phyloP scores from a whole-genome alignment of 2,888 invertebrate species.

The Formica aserva region DNA sequence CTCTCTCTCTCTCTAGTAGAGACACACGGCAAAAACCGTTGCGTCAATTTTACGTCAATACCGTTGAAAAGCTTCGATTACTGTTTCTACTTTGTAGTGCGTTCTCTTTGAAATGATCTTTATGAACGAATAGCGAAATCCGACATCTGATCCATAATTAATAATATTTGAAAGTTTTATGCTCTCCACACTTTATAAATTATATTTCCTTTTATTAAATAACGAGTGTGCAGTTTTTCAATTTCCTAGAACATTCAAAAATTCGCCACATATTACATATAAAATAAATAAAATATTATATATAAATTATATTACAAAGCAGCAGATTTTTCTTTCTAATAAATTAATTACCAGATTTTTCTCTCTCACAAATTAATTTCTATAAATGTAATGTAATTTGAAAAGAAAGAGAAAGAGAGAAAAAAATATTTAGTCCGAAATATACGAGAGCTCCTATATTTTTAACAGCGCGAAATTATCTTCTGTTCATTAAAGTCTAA shows the following conservation, averaged over 20 bases:
- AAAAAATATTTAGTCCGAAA: not conserved
- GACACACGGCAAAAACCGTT: constrained; percentile 40
- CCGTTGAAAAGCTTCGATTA: constrained; percentile 23
- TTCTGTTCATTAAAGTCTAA: constrained; percentile 21
- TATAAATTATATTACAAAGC: too few relatives aligned
- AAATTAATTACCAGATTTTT: too few relatives aligned
- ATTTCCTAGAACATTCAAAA: not conserved
- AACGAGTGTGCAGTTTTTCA: not conserved
- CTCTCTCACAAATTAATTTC: constrained; percentile 15
- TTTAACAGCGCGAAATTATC: constrained; percentile 21
- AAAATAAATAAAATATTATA: not conserved
- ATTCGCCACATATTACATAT: not conserved
- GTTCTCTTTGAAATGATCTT: not conserved
- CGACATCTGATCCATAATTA: not conserved
- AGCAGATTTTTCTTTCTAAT: not conserved
- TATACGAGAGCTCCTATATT: constrained; percentile 1
- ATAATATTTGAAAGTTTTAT: not conserved
- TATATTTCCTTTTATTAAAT: not conserved
- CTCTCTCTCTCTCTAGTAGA: constrained; percentile 13
- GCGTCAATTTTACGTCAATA: constrained; percentile 19
- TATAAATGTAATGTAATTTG: constrained; percentile 18
- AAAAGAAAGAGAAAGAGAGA: not conserved
- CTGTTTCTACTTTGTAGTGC: not conserved
- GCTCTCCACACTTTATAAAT: not conserved
- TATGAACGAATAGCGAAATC: not conserved